Conservation (phyloP, 2,113 vertebrate genomes). For the Pyxicephalus adspersus region DNA sequence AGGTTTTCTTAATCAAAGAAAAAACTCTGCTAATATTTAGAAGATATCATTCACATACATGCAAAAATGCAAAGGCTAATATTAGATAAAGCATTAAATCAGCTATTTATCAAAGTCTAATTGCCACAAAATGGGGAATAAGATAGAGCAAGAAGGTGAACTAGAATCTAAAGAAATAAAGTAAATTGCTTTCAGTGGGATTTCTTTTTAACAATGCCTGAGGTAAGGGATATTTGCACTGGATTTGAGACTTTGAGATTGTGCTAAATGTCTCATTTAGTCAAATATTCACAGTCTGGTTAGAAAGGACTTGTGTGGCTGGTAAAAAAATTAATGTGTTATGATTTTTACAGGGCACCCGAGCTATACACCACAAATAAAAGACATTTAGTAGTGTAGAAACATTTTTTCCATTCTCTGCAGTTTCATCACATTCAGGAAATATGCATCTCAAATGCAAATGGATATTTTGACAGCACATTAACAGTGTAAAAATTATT, state of each 20-base stretch:
- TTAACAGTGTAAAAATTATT: constrained; percentile 47
- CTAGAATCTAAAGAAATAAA: constrained; percentile 28
- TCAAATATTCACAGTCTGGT: constrained; percentile 27
- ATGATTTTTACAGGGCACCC: constrained; percentile 34
- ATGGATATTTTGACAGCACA: constrained; percentile 46
- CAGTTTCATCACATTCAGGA: constrained; percentile 33
- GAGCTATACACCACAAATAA: constrained; percentile 20
- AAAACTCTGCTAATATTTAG: constrained; percentile 24
- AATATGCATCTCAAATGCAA: constrained; percentile 41
- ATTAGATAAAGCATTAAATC: constrained; percentile 28
- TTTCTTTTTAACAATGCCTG: constrained; percentile 6
- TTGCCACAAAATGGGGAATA: constrained; percentile 21
- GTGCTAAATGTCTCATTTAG: constrained; percentile 31
- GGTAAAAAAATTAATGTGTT: constrained; percentile 9
- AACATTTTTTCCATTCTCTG: constrained; percentile 5
- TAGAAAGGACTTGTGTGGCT: background rate
- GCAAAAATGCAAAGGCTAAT: constrained; percentile 13
- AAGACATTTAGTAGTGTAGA: constrained; percentile 15
- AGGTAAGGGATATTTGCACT: constrained; percentile 1
- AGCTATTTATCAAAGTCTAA: constrained; percentile 47
- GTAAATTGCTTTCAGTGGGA: constrained; percentile 39
- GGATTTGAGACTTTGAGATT: constrained; percentile 17
- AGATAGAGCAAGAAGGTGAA: background rate
- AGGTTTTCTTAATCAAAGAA: constrained; percentile 28
- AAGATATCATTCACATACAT: constrained; percentile 23